Conservation (phyloP, 2,797 vertebrate genomes). For the Rhinella marina region DNA sequence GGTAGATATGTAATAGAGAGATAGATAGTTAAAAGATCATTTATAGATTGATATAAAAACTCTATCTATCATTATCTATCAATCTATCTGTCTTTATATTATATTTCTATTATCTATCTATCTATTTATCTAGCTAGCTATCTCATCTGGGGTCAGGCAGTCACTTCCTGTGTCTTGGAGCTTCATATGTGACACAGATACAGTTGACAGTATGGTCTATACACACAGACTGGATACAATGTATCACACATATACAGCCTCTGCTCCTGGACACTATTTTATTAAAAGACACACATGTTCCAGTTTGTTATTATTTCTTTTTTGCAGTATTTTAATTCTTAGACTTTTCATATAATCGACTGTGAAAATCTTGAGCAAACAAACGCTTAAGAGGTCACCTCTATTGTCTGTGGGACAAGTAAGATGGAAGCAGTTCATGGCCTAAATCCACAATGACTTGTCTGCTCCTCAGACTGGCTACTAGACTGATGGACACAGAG, state of each 20-base stretch:
- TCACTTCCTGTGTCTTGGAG: neutral
- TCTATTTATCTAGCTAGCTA: too few species aligned
- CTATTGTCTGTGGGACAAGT: constrained; percentile 39
- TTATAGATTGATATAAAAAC: too few species aligned
- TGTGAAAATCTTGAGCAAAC: constrained; percentile 45
- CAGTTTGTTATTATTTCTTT: neutral
- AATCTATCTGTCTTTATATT: too few species aligned
- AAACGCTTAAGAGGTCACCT: constrained; percentile 46
- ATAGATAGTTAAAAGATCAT: neutral
- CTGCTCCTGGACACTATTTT: neutral
- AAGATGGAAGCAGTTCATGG: constrained; percentile 45
- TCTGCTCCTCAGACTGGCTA: neutral
- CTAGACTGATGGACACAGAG: neutral
- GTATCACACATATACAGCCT: neutral
- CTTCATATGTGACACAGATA: neutral
- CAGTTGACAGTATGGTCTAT: neutral
- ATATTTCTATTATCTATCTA: too few species aligned
- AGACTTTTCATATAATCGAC: constrained; percentile 7
- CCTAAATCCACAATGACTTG: constrained; percentile 28
- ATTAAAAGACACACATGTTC: neutral
- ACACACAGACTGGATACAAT: neutral
- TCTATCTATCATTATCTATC: too few species aligned
- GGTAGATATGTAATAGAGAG: neutral
- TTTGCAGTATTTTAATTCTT: neutral
- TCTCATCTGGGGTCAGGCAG: neutral